phyloP scores from a whole-genome alignment of 2,797 vertebrate genomes.

The Phyllotis vaccarum region DNA sequence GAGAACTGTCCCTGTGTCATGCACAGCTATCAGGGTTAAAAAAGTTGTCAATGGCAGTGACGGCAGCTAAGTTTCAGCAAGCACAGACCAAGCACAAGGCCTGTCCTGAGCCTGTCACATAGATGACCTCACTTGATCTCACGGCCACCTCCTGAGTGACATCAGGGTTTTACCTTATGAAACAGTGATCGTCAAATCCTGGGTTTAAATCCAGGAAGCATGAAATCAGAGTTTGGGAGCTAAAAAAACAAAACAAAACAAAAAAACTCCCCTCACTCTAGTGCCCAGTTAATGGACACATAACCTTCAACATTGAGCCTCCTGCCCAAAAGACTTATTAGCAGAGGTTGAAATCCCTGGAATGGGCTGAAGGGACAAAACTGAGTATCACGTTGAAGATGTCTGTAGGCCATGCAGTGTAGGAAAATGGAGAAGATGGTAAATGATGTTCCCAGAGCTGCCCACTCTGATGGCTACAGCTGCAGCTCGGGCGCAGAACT shows the following conservation, averaged over 20 bases:
- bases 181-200: not conserved
- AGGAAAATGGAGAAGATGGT: not conserved
- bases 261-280: not conserved
- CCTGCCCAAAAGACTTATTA: not conserved
- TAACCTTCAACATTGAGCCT: too few relatives aligned
- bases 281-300: too few relatives aligned
- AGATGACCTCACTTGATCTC: not conserved
- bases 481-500: not conserved
- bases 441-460: not conserved
- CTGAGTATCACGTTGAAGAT: not conserved
- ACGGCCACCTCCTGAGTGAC: not conserved
- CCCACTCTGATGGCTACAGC: not conserved
- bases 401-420: not conserved
- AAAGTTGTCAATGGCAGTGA: too few relatives aligned
- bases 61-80: accelerated
- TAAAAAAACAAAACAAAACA: too few relatives aligned
- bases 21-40: not conserved
- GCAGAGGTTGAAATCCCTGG: not conserved
- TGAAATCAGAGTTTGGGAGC: not conserved
- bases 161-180: not conserved
- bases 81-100: accelerated
- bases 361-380: not conserved
- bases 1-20: accelerated
- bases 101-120: accelerated
- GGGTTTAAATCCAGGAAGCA: not conserved